Evolutionary conservation across 30 jellyfish, hydroid and myxozoan genomes (phyloP).

Genomic region (Aurelia aurita): DNA sequence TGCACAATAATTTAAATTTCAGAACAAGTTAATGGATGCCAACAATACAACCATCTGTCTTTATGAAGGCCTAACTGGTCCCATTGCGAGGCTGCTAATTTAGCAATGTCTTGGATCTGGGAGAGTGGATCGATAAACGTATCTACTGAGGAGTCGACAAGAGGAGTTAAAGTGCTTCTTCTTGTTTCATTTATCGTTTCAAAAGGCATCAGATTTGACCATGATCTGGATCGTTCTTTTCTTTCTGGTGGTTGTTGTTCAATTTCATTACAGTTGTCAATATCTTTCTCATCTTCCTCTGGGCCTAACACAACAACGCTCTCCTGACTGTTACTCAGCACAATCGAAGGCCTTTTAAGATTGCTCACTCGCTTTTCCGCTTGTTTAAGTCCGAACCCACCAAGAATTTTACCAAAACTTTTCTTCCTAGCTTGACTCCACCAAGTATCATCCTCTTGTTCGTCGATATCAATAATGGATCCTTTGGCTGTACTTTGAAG

Average conservation of each 20-base stretch:
- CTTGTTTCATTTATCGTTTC: constrained; percentile 18
- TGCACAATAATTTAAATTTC: constrained; percentile 11
- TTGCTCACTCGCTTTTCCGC: neutral
- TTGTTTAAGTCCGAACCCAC: constrained; percentile 8
- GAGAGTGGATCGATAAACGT: constrained; percentile 48
- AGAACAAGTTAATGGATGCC: constrained; percentile 64
- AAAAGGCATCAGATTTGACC: constrained; percentile 5
- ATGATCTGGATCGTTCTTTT: neutral
- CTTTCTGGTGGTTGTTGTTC: neutral
- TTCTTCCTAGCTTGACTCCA: constrained; percentile 49
- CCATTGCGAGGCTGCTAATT: constrained; percentile 73
- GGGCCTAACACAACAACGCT: constrained; percentile 62
- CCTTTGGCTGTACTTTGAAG: constrained; percentile 62
- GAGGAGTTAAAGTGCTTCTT: constrained; percentile 71
- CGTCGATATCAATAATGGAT: constrained; percentile 49
- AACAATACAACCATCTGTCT: constrained; percentile 76
- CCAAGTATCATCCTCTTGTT: constrained; percentile 23
- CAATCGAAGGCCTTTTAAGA: constrained; percentile 69
- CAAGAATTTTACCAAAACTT: constrained; percentile 54
- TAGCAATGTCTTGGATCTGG: constrained; percentile 58
- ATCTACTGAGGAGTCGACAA: constrained; percentile 8
- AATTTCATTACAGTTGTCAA: neutral
- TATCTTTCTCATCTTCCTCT: neutral
- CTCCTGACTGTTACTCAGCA: constrained; percentile 75
- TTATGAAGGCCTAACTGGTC: constrained; percentile 8